Base-by-base conservation (phyloP, 2,888 invertebrate genomes). In the Drosophila hamatofila region DNA sequence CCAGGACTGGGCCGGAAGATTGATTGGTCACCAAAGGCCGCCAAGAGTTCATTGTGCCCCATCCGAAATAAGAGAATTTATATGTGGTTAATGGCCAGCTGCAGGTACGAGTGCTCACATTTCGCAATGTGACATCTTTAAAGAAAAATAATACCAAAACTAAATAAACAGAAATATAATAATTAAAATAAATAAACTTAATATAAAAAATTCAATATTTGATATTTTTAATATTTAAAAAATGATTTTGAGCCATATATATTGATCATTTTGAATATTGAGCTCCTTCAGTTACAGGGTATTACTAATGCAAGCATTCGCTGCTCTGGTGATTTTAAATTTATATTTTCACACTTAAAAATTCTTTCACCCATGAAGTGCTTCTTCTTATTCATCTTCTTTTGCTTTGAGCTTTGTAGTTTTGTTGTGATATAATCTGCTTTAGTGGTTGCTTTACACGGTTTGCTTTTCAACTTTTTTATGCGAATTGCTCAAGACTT, bases 11-110 rank as follows among this genome's bases (percentile, higher is more conserved):
- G 18, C 44, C 25, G n/a, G 25, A 58, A 71, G 81, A 83, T 80
- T 85, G 86, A 83, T 86, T 80, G 83, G 72, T 67, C 74, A 54
- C 52, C 56, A 35, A 79, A 69, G 60, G 60, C 56, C 54, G 58
- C 42, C 46, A 30, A 35, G 35, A 58, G 66, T 72, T 57, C 35
- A 59, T 41, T 57, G 41, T 33, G 51, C 21, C 12, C 48, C 23
- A 51, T 14, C 35, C 58, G 25, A 75, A 75, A 72, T 68, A 58
- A 72, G 71, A 76, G 51, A 71, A 69, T 73, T 51, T 74, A 80
- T 61, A 70, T 63, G 63, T 59, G 37, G 16, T n/a, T 16, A n/a
- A 16, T 8, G 16, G 30, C 23, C 30, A 41, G 30, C 12, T 16
- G 21, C 23, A 30, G 33, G 21, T 14, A 12, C 33, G 49, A 35